These are phyloP conservation scores for Drosophila picticornis DNA, from an alignment of 2,888 invertebrate species.

Conservation along the genomic window DNA sequence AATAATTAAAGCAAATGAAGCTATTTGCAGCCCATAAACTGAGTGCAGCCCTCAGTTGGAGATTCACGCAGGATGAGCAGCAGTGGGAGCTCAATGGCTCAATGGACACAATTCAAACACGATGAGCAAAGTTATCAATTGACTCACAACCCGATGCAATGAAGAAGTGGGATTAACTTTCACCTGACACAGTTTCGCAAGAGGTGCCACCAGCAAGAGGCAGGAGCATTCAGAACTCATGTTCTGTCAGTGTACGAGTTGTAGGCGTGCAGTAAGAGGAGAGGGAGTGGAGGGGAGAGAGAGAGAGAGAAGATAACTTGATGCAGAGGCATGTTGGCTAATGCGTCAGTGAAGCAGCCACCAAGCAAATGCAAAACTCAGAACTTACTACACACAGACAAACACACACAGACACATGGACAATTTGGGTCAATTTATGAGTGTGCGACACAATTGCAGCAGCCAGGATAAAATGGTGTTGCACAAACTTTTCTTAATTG, in stretches of 20 bases:
- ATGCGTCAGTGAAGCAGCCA: conserved; percentile 11
- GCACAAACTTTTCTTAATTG: conserved; percentile 28
- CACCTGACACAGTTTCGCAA: not conserved
- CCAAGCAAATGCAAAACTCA: conserved; percentile 27
- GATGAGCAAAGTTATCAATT: not conserved
- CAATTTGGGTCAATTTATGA: conserved; percentile 35
- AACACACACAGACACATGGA: conserved; percentile 4
- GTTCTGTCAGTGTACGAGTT: not conserved
- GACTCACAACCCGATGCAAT: not conserved
- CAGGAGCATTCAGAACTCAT: not conserved
- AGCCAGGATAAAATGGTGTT: not conserved
- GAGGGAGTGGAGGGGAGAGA: not conserved
- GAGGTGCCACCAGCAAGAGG: not conserved
- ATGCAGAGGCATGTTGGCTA: conserved; percentile 33
- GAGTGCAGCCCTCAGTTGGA: not conserved
- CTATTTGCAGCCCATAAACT: not conserved
- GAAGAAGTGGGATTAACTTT: not conserved
- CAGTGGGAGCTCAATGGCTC: not conserved
- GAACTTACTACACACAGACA: conserved; percentile 25
- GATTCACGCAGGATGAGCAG: not conserved
- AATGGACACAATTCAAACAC: not conserved
- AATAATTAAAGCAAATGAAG: not conserved
- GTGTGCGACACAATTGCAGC: conserved; percentile 1
- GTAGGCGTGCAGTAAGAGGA: not conserved
- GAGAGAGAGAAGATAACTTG: conserved; percentile 1